phyloP scores from a whole-genome alignment of 2,113 vertebrate species.

The Conger conger region DNA sequence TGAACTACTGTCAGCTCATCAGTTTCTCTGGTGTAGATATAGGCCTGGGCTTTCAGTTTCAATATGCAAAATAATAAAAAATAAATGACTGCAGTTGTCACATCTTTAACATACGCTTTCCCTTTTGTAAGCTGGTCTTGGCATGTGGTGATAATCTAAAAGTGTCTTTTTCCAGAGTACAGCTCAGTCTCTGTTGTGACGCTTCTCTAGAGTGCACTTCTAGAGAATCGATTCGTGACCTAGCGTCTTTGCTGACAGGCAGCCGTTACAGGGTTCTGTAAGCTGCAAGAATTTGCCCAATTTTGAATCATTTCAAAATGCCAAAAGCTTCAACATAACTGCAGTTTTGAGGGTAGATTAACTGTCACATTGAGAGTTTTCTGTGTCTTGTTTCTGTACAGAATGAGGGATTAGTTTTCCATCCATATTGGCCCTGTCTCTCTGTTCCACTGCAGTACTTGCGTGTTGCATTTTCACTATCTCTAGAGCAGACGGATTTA shows the following conservation, averaged over 20 bases:
- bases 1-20: background rate
- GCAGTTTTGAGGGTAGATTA: background rate
- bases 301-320: background rate
- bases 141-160: no score
- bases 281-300: background rate
- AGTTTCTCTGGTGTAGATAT: background rate
- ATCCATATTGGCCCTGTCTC: no score
- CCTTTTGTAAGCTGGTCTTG: no score
- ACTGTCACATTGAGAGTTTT: background rate
- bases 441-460: no score
- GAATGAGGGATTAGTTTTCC: background rate
- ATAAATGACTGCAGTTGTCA: no score
- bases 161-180: background rate
- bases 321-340: background rate
- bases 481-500: background rate
- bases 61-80: background rate
- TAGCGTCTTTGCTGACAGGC: background rate
- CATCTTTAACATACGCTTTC: no score
- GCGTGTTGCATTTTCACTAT: background rate
- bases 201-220: background rate
- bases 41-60: background rate
- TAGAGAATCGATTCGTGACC: background rate
- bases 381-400: background rate
- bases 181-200: background rate
- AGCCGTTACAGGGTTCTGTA: background rate